Evolutionary conservation across 2,888 invertebrate species (phyloP), one percentile per base, ranked within the genome.

Genomic region (Platycheirus albimanus): DNA sequence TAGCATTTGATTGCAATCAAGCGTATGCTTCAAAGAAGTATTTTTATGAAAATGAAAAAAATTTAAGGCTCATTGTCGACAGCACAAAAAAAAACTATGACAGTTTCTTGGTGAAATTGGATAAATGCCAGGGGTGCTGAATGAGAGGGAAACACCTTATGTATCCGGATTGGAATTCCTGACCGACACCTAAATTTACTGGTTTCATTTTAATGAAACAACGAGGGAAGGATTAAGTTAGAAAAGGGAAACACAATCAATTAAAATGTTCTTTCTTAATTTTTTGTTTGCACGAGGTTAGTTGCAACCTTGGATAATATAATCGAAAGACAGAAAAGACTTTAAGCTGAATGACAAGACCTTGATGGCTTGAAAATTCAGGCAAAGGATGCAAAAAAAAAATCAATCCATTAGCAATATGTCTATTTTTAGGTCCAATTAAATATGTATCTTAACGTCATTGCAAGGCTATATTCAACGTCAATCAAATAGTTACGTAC

Each of bases 1-100:
- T 80, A 80, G 76, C 76, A 80, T 80, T 80, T 80, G 76, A 76
- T 80, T 64, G 58, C 64, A 76, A 76, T 76, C 76, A 66, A 45
- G 63, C 43, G 56, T 17, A 28, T 58, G 24, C 24, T 15, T 15
- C 13, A 58, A 41, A 24, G 2, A 58, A 19, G 15, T 7, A 38
- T 24, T 19, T 13, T 24, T 13, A 36, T 5, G 41, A n/a, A n/a
- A n/a, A n/a, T n/a, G 15, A 56, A 64, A 56, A 64, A 64, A 45
- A 41, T 51, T 28, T 24, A 49, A 28, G 49, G 1, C 19, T n/a
- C 11, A 20, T 10, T 15, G 10, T 38, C 30, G 49, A 36, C 20
- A 24, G 33, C 15, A 41, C 24, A 41, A 61, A 28, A 17, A 38
- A 41, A 61, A 28, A 17, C 43, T 15, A 61, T 30, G 41, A 43